Evolutionary conservation across 1,140 invertebrate genomes (phyloP).

Genomic region (Polypedilum pembai): DNA sequence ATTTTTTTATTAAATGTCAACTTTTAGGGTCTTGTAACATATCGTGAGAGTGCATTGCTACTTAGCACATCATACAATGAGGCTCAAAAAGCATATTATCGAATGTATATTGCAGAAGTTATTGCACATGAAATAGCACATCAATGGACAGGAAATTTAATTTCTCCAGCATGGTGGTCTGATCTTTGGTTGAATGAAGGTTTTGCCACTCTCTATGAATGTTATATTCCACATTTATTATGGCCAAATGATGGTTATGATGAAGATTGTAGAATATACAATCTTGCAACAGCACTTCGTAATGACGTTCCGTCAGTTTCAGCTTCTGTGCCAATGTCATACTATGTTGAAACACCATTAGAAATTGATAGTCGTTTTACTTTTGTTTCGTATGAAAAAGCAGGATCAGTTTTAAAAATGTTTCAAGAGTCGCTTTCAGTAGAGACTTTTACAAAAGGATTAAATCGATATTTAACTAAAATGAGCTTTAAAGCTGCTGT

Average conservation of each 20-base stretch:
- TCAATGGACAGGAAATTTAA: slow-evolving; percentile 48
- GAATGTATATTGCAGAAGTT: background rate
- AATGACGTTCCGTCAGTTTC: background rate
- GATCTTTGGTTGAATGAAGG: slow-evolving; percentile 43
- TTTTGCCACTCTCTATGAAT: slow-evolving; percentile 38
- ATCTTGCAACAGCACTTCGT: background rate
- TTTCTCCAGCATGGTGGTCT: slow-evolving; percentile 44
- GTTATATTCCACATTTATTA: slow-evolving; percentile 27
- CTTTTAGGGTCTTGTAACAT: slow-evolving; percentile 31
- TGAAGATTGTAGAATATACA: background rate
- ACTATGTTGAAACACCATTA: background rate
- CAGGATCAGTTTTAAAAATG: background rate
- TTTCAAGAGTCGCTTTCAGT: background rate
- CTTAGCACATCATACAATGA: slow-evolving; percentile 39
- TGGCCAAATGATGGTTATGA: background rate
- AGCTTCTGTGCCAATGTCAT: background rate
- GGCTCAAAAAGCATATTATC: slow-evolving; percentile 35
- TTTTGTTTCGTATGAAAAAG: background rate
- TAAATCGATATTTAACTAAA: background rate
- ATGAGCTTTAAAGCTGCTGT: background rate
- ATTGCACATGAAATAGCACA: slow-evolving; percentile 34
- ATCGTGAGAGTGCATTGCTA: slow-evolving; percentile 34
- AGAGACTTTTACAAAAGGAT: background rate
- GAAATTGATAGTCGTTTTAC: background rate
- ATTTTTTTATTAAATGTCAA: too few species aligned